Base-by-base conservation (phyloP, 2,797 vertebrate genomes). In the Graptemys geographica region DNA sequence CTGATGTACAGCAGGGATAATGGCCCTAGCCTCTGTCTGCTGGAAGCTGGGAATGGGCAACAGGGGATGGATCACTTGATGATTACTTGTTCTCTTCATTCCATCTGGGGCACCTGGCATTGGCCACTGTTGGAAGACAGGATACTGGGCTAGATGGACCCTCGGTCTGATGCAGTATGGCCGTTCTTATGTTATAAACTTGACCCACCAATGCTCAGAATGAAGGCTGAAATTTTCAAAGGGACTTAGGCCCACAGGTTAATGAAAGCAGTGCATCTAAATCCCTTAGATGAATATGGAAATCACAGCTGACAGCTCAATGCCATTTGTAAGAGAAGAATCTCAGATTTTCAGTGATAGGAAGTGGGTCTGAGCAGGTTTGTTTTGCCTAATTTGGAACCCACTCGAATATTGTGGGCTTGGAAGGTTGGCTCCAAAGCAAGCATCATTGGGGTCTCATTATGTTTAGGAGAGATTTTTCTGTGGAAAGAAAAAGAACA, bases 361-460 rank as follows among this genome's bases (percentile, higher is more conserved):
- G 33, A 2, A 3, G 15, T 12, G 4, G 87, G 81, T 31, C 7
- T 0, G 0, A 44, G 18, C 55, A 18, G 11, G 1, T n/a, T 51
- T 0, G 1, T 78, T 0, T 0, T n/a, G 52, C 69, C 3, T 0
- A 49, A 2, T 3, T 76, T 47, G n/a, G n/a, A 69, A 69, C n/a
- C 18, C 69, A 41, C 69, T 89, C 47, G 47, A 80, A 82, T 41
- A 5, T 18, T 44, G 41, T 0, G 0, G 62, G 21, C 25, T 47
- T 11, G 23, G 49, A 57, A 1, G 1, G 28, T 2, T 76, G 83
- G 23, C 1, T 1, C 1, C 0, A 52, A 33, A 83, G 69, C 59
- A 27, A 28, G 27, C 13, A 9, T 76, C 28, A 28, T 44, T 69
- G 65, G 41, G 72, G 41, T 28, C 12, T 76, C 25, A 11, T 76